These are phyloP conservation scores for Microhierax caerulescens DNA, from an alignment of 2,797 vertebrate species.

Conservation along the genomic window DNA sequence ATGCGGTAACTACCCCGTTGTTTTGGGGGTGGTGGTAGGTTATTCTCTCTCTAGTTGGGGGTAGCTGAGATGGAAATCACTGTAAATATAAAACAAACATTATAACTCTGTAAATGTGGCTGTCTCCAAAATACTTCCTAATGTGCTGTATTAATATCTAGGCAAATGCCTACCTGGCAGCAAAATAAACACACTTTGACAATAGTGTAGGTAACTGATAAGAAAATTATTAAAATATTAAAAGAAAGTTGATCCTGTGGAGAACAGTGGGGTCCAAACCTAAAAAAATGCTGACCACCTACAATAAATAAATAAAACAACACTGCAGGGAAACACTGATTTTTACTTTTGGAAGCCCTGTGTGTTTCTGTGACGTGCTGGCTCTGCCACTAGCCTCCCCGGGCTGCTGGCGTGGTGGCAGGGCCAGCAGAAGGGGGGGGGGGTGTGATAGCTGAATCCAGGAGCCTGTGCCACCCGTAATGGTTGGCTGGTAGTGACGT, in stretches of 20 bases:
- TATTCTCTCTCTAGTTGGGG: background rate
- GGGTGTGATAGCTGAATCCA: background rate
- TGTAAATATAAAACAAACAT: background rate
- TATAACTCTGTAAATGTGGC: background rate
- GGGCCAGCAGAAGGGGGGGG: background rate
- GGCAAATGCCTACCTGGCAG: background rate
- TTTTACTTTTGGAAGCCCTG: background rate
- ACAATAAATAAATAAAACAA: no score
- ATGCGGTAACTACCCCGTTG: background rate
- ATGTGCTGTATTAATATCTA: background rate
- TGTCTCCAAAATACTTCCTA: background rate
- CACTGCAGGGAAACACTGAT: background rate
- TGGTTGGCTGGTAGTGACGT: accelerated
- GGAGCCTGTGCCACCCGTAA: background rate
- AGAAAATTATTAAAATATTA: background rate
- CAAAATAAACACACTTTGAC: background rate
- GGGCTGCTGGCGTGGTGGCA: background rate
- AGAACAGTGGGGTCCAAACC: background rate
- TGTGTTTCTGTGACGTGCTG: background rate
- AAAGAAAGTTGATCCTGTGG: background rate
- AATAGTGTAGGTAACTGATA: accelerated
- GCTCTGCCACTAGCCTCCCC: background rate
- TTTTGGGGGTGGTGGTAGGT: background rate
- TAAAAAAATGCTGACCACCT: background rate
- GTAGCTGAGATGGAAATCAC: background rate